A percentile compares a stretch with the other conserved stretches of the same genome.
Evolutionary conservation across 2,797 vertebrate species (phyloP).

Genomic region (Argyrosomus regius): DNA sequence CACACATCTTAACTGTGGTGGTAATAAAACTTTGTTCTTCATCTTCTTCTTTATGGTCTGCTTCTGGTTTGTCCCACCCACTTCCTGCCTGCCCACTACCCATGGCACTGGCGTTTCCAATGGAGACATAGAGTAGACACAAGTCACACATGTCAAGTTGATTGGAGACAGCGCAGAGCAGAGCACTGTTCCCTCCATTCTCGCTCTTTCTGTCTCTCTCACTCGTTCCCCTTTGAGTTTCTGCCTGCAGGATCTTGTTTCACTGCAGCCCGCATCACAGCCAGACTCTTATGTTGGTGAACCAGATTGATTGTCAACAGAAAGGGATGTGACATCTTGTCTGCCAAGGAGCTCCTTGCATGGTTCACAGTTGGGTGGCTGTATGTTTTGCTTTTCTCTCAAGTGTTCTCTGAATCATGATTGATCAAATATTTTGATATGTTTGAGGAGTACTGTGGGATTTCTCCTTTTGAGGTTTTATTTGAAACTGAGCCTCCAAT

Average conservation of each 20-base stretch:
- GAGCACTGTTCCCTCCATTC: slow-evolving; percentile 34
- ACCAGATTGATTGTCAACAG: slow-evolving; percentile 76
- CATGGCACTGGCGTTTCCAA: slow-evolving; percentile 60
- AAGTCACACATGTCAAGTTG: slow-evolving; percentile 73
- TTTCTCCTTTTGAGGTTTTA: slow-evolving; percentile 46
- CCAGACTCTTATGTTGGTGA: slow-evolving; percentile 71
- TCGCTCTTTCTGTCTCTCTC: slow-evolving; percentile 42
- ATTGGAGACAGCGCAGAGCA: slow-evolving; percentile 71
- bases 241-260: slow-evolving; percentile 75
- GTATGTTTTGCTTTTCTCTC: slow-evolving; percentile 30
- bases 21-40: slow-evolving; percentile 28
- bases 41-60: slow-evolving; percentile 5
- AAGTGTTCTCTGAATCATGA: slow-evolving; percentile 35
- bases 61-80: slow-evolving; percentile 22
- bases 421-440: slow-evolving; percentile 51
- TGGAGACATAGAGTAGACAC: slow-evolving; percentile 56
- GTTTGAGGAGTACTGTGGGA: slow-evolving; percentile 19
- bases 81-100: slow-evolving; percentile 65
- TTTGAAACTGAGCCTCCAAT: slow-evolving; percentile 28
- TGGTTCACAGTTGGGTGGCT: slow-evolving; percentile 49
- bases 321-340: slow-evolving; percentile 65
- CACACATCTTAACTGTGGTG: slow-evolving; percentile 1
- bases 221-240: slow-evolving; percentile 65
- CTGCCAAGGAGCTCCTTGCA: slow-evolving; percentile 50
- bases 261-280: slow-evolving; percentile 74